Evolutionary conservation across 2,113 vertebrate species (phyloP).

Genomic region (cat (Felis catus)): DNA sequence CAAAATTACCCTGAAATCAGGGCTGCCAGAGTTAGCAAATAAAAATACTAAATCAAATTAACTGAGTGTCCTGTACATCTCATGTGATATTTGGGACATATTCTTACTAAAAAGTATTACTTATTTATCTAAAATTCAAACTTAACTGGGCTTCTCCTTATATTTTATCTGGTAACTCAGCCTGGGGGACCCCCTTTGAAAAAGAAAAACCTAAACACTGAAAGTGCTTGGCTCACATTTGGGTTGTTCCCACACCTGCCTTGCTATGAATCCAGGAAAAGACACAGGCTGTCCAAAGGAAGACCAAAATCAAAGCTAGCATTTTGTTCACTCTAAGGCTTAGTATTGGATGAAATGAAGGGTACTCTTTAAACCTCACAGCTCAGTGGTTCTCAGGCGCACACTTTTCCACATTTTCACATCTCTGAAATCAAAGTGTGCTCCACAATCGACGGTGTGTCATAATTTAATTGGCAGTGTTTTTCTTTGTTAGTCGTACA

Average conservation of each 20-base stretch:
- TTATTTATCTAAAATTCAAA: background rate
- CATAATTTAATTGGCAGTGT: background rate
- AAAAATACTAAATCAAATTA: background rate
- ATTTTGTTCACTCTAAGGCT: background rate
- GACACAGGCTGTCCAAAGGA: background rate
- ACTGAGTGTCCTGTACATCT: background rate
- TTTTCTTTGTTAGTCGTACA: background rate
- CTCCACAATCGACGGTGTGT: background rate
- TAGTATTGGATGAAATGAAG: background rate
- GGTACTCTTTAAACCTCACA: background rate
- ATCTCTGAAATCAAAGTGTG: background rate
- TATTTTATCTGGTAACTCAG: background rate
- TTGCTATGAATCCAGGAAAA: background rate
- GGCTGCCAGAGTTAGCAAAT: background rate
- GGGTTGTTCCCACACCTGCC: background rate
- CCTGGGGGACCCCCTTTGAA: background rate
- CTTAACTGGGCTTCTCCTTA: background rate
- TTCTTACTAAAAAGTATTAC: background rate
- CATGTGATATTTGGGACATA: background rate
- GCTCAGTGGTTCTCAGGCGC: background rate
- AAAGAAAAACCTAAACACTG: background rate
- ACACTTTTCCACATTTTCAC: background rate
- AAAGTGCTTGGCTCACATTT: background rate
- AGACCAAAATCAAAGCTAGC: background rate
- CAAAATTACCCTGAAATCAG: background rate